Conservation (phyloP, 2,113 vertebrate genomes). For the Semicossyphus pulcher region DNA sequence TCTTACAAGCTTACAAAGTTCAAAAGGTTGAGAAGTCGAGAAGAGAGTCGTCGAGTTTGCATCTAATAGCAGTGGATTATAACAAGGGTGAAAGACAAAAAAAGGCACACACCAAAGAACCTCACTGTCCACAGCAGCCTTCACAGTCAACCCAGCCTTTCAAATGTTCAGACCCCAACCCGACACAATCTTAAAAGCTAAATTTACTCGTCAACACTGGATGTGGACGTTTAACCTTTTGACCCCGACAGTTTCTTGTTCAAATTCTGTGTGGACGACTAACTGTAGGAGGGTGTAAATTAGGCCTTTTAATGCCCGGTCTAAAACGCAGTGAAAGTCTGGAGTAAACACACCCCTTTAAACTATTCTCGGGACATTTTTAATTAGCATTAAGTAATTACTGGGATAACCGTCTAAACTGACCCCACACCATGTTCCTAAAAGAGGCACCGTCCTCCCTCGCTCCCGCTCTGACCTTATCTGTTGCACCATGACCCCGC, state of each 20-base stretch:
- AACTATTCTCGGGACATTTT: conserved; percentile 23
- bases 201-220: conserved; percentile 29
- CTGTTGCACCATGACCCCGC: conserved; percentile 33
- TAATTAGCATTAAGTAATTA: conserved; percentile 8
- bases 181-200: conserved; percentile 45
- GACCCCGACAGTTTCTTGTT: conserved; percentile 24
- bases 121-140: conserved; percentile 78
- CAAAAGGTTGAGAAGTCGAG: conserved; percentile 85
- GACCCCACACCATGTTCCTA: conserved; percentile 3
- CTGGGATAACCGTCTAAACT: neutral
- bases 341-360: conserved; percentile 6
- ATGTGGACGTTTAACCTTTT: conserved; percentile 48
- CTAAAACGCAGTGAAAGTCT: conserved; percentile 20
- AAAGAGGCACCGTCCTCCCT: conserved; percentile 2
- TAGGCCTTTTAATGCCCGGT: no score
- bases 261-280: conserved; percentile 42
- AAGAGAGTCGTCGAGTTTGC: conserved; percentile 81
- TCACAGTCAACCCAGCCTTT: conserved; percentile 53
- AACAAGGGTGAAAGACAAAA: conserved; percentile 91
- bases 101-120: conserved; percentile 94
- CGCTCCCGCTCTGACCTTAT: conserved; percentile 27
- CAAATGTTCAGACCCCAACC: conserved; percentile 30
- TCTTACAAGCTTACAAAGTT: conserved; percentile 96
- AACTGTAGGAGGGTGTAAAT: no score
- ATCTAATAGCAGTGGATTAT: conserved; percentile 88